phyloP scores from a whole-genome alignment of 2,113 vertebrate genomes.

The Tragelaphus scriptus region DNA sequence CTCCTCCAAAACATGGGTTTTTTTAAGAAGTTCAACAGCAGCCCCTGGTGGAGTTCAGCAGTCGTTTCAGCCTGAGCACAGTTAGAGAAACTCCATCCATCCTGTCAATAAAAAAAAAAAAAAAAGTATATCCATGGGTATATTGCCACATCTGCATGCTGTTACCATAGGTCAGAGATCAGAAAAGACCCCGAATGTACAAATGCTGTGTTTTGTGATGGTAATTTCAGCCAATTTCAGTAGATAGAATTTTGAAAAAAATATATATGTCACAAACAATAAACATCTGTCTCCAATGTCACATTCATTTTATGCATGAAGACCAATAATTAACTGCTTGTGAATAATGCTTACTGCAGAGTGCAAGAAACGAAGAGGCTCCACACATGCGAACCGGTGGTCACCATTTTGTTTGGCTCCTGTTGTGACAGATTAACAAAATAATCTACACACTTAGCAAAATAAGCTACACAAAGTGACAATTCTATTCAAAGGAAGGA shows the following conservation, averaged over 20 bases:
- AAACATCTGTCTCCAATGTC: slow-evolving; percentile 68
- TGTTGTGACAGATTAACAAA: slow-evolving; percentile 34
- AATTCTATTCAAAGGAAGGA: background rate
- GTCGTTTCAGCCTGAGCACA: slow-evolving; percentile 43
- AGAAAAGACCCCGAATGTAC: slow-evolving; percentile 10
- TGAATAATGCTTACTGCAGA: slow-evolving; percentile 29
- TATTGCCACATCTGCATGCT: background rate
- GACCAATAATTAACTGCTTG: slow-evolving; percentile 59
- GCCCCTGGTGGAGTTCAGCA: slow-evolving; percentile 77
- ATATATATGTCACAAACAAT: slow-evolving; percentile 56
- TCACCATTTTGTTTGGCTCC: slow-evolving; percentile 40
- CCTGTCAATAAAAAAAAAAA: slow-evolving; percentile 41
- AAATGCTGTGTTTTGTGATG: slow-evolving; percentile 52
- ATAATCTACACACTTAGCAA: slow-evolving; percentile 43
- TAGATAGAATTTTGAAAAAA: slow-evolving; percentile 46
- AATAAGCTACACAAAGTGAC: slow-evolving; percentile 50
- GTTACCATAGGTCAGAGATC: slow-evolving; percentile 49
- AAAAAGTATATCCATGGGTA: slow-evolving; percentile 43
- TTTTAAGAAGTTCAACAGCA: slow-evolving; percentile 80
- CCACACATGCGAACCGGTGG: background rate
- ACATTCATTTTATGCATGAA: slow-evolving; percentile 64
- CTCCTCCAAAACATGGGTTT: background rate
- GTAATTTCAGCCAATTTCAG: slow-evolving; percentile 60
- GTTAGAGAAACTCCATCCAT: background rate
- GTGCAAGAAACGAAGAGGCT: background rate